phyloP scores from a whole-genome alignment of 2,888 invertebrate species.

The Shargacucullia verbasci region DNA sequence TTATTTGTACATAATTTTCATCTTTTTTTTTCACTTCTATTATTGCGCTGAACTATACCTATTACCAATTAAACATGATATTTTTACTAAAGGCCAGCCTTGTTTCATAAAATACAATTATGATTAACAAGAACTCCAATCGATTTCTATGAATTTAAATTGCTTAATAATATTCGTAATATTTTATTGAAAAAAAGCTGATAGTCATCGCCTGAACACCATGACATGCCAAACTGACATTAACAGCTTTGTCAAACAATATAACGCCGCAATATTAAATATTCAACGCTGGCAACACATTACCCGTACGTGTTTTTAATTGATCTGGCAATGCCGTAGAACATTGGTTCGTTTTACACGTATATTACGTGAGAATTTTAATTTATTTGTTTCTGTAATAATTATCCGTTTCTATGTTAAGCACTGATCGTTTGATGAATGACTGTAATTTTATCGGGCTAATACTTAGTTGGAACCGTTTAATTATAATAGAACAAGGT shows the following conservation, averaged over 20 bases:
- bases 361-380: conserved; percentile 32
- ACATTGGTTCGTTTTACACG: conserved; percentile 39
- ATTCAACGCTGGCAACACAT: conserved; percentile 79
- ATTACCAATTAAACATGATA: too few species aligned
- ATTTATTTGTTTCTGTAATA: conserved; percentile 24
- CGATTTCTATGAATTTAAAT: conserved; percentile 68
- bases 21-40: too few species aligned
- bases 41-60: too few species aligned
- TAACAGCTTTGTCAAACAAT: conserved; percentile 86
- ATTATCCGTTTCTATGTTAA: conserved; percentile 29
- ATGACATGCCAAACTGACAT: conserved; percentile 87
- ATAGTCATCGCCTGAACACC: conserved; percentile 68
- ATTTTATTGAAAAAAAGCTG: conserved; percentile 70
- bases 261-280: conserved; percentile 78
- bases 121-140: conserved; percentile 44
- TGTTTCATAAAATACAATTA: conserved; percentile 11
- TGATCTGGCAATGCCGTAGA: conserved; percentile 75
- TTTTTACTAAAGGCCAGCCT: not conserved
- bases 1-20: not conserved
- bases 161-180: conserved; percentile 64
- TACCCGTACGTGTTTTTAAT: conserved; percentile 73
- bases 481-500: not conserved
- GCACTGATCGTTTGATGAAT: conserved; percentile 20
- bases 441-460: conserved; percentile 1
- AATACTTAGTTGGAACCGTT: conserved; percentile 11